Conservation (phyloP, 2,113 vertebrate species). For the Hassar affinis region DNA sequence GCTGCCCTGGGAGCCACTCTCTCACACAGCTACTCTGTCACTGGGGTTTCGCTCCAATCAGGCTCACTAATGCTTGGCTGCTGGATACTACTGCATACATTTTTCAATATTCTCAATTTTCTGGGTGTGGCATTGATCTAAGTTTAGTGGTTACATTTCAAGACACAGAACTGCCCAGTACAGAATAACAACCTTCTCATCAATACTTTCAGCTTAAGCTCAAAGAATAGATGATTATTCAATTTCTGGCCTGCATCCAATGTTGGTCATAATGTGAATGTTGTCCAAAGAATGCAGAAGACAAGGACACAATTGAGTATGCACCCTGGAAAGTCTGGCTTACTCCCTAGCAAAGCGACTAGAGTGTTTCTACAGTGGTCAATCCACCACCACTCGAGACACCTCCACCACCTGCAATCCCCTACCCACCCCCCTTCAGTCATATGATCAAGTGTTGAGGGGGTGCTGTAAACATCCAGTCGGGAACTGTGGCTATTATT, state of each 20-base stretch:
- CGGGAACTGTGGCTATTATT: conserved; percentile 54
- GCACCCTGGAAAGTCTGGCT: background rate
- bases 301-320: background rate
- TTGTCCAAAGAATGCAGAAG: conserved; percentile 24
- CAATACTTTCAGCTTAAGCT: background rate
- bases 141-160: conserved; percentile 14
- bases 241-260: background rate
- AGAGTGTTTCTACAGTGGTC: conserved; percentile 20
- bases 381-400: conserved; percentile 2
- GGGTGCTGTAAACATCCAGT: conserved; percentile 46
- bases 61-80: conserved; percentile 28
- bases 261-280: background rate
- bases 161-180: background rate
- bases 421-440: conserved; percentile 4
- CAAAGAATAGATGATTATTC: background rate
- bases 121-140: conserved; percentile 37
- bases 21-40: conserved; percentile 32
- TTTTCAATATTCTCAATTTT: conserved; percentile 30
- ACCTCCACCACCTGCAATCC: background rate
- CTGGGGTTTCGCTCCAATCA: conserved; percentile 14
- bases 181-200: background rate
- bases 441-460: conserved; percentile 55
- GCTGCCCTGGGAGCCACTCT: conserved; percentile 28
- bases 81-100: conserved; percentile 21
- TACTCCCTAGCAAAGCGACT: background rate